phyloP scores from a whole-genome alignment of 2,113 vertebrate genomes.

The Haemorhous mexicanus region DNA sequence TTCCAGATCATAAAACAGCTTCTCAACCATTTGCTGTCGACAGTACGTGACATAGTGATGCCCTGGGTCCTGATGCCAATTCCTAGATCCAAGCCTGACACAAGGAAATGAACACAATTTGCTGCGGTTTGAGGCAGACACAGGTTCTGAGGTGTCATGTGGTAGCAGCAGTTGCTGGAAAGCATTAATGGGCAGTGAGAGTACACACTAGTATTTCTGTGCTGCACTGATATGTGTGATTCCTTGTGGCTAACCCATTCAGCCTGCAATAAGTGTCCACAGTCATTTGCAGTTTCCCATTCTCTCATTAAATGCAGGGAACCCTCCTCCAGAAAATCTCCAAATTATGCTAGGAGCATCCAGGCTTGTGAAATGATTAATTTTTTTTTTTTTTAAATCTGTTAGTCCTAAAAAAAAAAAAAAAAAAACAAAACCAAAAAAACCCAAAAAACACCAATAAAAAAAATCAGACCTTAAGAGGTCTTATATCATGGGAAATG shows the following conservation, averaged over 20 bases:
- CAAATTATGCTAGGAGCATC: neutral
- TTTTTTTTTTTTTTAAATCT: neutral
- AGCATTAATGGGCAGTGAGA: neutral
- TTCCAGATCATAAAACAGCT: neutral
- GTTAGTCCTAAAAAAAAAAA: neutral
- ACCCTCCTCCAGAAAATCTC: neutral
- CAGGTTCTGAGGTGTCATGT: neutral
- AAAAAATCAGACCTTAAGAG: neutral
- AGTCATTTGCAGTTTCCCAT: neutral
- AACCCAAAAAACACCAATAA: no score
- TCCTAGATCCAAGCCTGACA: neutral
- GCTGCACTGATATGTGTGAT: neutral
- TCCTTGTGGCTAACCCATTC: neutral
- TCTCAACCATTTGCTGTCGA: neutral
- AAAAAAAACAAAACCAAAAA: no score
- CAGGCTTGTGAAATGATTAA: neutral
- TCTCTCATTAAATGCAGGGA: slow-evolving; percentile 18
- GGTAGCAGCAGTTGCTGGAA: neutral
- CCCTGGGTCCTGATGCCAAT: neutral
- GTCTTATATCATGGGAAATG: neutral
- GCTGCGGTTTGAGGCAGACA: neutral
- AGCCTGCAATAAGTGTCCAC: neutral
- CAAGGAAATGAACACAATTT: neutral
- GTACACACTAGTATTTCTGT: neutral
- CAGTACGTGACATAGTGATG: neutral